These are phyloP conservation scores for Tachina grossa DNA, from an alignment of 2,888 invertebrate species.

Conservation along the genomic window DNA sequence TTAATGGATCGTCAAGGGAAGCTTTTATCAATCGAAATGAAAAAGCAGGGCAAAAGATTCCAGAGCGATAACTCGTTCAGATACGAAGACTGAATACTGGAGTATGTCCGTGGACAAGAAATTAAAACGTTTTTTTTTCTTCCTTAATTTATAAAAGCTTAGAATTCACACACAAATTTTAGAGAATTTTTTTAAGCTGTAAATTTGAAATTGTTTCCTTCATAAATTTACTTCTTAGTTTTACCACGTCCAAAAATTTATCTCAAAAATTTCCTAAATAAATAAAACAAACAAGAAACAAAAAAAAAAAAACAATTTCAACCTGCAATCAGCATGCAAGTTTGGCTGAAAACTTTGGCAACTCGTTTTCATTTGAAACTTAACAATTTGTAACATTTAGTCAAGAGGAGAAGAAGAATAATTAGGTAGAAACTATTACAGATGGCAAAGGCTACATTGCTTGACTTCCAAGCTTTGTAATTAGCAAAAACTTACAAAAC, in stretches of 20 bases:
- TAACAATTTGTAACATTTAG: conserved; percentile 63
- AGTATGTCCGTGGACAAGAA: no score
- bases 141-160: no score
- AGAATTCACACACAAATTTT: no score
- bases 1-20: no score
- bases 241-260: not conserved
- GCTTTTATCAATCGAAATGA: no score
- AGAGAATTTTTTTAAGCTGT: no score
- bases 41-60: no score
- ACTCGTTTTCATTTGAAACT: conserved; percentile 44
- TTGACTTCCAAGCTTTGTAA: conserved; percentile 65
- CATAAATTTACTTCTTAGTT: not conserved
- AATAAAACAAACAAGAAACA: not conserved
- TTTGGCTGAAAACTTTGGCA: conserved; percentile 35
- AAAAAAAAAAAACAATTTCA: not conserved
- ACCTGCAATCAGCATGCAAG: not conserved
- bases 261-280: not conserved
- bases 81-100: no score
- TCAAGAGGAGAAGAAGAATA: conserved; percentile 60
- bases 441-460: conserved; percentile 69
- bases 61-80: no score
- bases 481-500: conserved; percentile 61
- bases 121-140: no score
- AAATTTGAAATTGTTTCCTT: no score
- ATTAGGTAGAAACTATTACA: conserved; percentile 69